Conservation (phyloP, 2,113 vertebrate genomes). For the Oreochromis niloticus region DNA sequence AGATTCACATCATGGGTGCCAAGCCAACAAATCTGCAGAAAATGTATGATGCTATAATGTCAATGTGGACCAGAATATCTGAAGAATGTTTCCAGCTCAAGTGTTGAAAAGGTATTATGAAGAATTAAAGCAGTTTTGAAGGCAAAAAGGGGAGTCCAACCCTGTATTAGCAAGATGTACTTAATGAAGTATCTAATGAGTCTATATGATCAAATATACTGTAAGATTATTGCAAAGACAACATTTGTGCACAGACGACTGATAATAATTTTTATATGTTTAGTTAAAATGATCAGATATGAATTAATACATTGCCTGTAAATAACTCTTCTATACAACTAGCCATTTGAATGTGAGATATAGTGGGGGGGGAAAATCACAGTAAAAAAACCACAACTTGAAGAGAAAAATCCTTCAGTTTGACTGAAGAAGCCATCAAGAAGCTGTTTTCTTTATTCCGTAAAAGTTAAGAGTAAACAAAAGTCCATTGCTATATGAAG, state of each 20-base stretch:
- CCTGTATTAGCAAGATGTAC: background rate
- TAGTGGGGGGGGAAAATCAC: background rate
- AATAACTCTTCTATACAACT: background rate
- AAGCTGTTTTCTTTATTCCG: background rate
- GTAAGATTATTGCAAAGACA: background rate
- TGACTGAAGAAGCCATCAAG: background rate
- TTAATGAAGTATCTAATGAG: background rate
- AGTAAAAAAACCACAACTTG: background rate
- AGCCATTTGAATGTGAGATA: background rate
- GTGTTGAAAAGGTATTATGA: background rate
- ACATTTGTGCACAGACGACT: background rate
- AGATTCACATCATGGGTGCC: background rate
- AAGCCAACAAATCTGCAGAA: background rate
- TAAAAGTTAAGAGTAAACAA: background rate
- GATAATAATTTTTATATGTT: background rate
- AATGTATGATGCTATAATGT: background rate
- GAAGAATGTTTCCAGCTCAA: background rate
- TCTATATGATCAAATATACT: background rate
- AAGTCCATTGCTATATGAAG: background rate
- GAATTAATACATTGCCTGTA: background rate
- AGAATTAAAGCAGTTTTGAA: background rate
- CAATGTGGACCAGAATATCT: background rate
- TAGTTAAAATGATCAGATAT: background rate
- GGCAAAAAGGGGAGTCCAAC: background rate
- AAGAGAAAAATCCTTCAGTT: background rate